Evolutionary conservation across 2,888 invertebrate genomes (phyloP).

Genomic region (Torymus auratus): DNA sequence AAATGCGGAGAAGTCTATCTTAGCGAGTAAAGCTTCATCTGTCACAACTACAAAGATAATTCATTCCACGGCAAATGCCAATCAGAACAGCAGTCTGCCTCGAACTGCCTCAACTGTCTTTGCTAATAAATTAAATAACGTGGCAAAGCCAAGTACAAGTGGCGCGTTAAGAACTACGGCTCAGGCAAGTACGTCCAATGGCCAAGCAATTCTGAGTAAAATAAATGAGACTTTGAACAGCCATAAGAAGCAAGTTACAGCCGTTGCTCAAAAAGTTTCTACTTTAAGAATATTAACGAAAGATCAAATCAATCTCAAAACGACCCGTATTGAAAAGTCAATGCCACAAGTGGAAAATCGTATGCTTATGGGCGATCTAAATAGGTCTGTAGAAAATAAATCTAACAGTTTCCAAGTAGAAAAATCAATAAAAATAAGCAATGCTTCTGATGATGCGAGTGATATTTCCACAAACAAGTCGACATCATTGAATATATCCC

Average conservation of each 20-base stretch:
- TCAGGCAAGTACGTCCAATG: background rate
- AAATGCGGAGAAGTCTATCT: background rate
- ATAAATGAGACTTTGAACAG: conserved; percentile 33
- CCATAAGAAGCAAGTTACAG: conserved; percentile 37
- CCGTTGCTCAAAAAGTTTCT: conserved; percentile 47
- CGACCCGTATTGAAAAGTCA: conserved; percentile 61
- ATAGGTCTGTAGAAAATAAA: background rate
- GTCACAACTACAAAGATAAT: conserved; percentile 18
- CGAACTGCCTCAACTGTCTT: conserved; percentile 8
- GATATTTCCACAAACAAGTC: background rate
- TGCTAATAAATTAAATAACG: too few species aligned
- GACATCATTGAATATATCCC: background rate
- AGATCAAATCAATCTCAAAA: conserved; percentile 69
- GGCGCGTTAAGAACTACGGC: too few species aligned
- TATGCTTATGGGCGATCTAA: conserved; percentile 22
- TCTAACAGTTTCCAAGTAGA: background rate
- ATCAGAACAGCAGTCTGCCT: background rate
- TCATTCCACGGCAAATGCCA: background rate
- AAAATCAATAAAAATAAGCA: background rate
- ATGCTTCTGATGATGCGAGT: background rate
- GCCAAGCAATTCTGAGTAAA: conserved; percentile 34
- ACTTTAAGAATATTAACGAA: conserved; percentile 66
- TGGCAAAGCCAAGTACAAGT: too few species aligned
- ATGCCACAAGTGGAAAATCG: background rate
- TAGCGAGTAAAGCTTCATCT: background rate